phyloP scores from a whole-genome alignment of 2,113 vertebrate genomes.

The Eptesicus fuscus region DNA sequence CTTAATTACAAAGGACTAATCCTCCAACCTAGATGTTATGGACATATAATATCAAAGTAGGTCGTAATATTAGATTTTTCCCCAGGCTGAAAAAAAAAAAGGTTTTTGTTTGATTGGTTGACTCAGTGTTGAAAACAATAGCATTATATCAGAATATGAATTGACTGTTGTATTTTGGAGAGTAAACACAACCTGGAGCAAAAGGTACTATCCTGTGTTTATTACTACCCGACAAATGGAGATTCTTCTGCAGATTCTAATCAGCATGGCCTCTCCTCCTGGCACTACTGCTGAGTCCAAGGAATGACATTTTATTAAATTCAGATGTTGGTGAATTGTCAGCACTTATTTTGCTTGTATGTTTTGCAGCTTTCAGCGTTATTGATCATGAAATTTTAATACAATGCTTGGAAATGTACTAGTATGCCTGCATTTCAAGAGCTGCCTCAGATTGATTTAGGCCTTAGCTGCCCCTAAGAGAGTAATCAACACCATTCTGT shows the following conservation, averaged over 20 bases:
- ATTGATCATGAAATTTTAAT: constrained; percentile 86
- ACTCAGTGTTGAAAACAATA: constrained; percentile 25
- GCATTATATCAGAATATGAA: constrained; percentile 62
- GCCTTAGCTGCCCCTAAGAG: constrained; percentile 43
- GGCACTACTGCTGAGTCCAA: constrained; percentile 42
- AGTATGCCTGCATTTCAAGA: constrained; percentile 78
- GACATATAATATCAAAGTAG: not conserved
- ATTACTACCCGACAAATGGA: constrained; percentile 56
- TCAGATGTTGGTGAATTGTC: constrained; percentile 77
- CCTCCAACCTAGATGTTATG: not conserved
- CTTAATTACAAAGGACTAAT: not conserved
- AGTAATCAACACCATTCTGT: constrained; percentile 39
- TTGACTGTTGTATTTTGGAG: constrained; percentile 43
- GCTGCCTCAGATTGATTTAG: constrained; percentile 73
- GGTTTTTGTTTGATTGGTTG: constrained; percentile 19
- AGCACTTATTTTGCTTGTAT: constrained; percentile 76
- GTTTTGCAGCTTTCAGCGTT: constrained; percentile 76
- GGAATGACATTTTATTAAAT: constrained; percentile 80
- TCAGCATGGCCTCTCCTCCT: constrained; percentile 67
- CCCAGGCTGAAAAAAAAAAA: not conserved
- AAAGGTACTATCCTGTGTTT: constrained; percentile 52
- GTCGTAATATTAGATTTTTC: not conserved
- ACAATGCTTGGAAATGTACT: constrained; percentile 78
- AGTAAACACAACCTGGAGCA: constrained; percentile 61
- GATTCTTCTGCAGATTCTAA: constrained; percentile 74